Conservation (phyloP, 2,888 invertebrate genomes). For the Holacanthella duospinosa region DNA sequence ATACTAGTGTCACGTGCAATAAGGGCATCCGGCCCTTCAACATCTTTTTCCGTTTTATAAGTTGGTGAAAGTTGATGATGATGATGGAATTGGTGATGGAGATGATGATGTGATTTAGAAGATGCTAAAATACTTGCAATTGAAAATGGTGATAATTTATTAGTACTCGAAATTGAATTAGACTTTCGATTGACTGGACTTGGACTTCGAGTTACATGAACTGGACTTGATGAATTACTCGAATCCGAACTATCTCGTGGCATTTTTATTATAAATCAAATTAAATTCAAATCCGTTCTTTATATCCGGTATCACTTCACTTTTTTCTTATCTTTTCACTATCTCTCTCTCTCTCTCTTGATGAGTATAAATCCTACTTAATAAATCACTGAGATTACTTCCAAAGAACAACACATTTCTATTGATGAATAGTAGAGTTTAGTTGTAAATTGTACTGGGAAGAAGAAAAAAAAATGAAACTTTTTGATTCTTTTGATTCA, state of each 20-base stretch:
- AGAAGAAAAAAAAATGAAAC: too few relatives aligned
- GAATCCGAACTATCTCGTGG: constrained; percentile 24
- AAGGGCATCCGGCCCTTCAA: constrained; percentile 29
- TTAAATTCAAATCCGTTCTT: too few relatives aligned
- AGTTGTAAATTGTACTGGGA: too few relatives aligned
- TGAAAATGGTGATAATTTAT: constrained; percentile 36
- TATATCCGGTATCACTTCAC: too few relatives aligned
- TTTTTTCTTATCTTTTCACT: too few relatives aligned
- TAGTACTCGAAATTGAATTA: constrained; percentile 19
- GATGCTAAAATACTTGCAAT: constrained; percentile 37
- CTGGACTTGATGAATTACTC: constrained; percentile 36
- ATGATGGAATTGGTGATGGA: constrained; percentile 10
- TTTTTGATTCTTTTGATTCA: too few relatives aligned
- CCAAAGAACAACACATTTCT: too few relatives aligned
- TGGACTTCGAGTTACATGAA: constrained; percentile 36
- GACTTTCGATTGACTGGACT: constrained; percentile 19
- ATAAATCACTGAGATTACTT: too few relatives aligned
- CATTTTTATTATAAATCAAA: constrained; percentile 6
- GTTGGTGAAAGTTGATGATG: constrained; percentile 16
- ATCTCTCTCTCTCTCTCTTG: too few relatives aligned
- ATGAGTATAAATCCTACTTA: too few relatives aligned
- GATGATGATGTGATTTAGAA: constrained; percentile 27
- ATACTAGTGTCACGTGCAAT: constrained; percentile 35
- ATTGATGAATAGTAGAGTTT: too few relatives aligned
- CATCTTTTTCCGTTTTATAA: constrained; percentile 22